These are phyloP conservation scores for Pseudomyrmex concolor DNA, from an alignment of 1,140 invertebrate genomes.

Conservation along the genomic window DNA sequence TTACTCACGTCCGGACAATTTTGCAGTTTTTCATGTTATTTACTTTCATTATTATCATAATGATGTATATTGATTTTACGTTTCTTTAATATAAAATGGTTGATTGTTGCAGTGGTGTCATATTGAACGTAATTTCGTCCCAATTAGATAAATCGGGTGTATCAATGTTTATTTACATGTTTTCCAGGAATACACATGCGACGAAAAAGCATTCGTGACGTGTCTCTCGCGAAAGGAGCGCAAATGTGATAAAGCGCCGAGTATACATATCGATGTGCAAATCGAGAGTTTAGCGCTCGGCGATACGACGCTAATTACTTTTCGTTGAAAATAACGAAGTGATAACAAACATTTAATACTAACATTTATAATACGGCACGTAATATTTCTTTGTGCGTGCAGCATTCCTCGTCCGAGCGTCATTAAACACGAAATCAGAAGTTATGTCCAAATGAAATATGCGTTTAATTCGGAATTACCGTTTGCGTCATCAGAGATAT, in stretches of 20 bases:
- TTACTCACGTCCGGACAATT: conserved; percentile 29
- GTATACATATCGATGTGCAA: conserved; percentile 10
- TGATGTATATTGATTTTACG: conserved; percentile 35
- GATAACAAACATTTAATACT: conserved; percentile 60
- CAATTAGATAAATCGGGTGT: conserved; percentile 56
- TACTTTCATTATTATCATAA: conserved; percentile 50
- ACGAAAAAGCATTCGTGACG: neutral
- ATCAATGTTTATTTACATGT: conserved; percentile 58
- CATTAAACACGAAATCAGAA: conserved; percentile 46
- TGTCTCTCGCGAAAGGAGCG: conserved; percentile 41
- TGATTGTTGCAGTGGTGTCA: conserved; percentile 22
- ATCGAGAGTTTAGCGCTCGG: neutral
- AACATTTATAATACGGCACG: conserved; percentile 43
- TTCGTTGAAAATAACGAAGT: conserved; percentile 57
- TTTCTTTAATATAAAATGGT: conserved; percentile 55
- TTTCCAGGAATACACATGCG: conserved; percentile 19
- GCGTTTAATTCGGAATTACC: conserved; percentile 54
- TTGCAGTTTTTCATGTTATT: conserved; percentile 46
- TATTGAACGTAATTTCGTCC: conserved; percentile 27
- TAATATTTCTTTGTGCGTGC: conserved; percentile 50
- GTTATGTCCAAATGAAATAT: conserved; percentile 46
- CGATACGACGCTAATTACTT: conserved; percentile 45
- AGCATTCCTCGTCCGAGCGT: conserved; percentile 28
- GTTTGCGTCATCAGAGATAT: conserved; percentile 1
- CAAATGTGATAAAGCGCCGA: conserved; percentile 39